Percentiles rank a stretch among this genome's conserved stretches.
phyloP scores from a whole-genome alignment of 2,113 vertebrate species.

The Bungarus multicinctus region DNA sequence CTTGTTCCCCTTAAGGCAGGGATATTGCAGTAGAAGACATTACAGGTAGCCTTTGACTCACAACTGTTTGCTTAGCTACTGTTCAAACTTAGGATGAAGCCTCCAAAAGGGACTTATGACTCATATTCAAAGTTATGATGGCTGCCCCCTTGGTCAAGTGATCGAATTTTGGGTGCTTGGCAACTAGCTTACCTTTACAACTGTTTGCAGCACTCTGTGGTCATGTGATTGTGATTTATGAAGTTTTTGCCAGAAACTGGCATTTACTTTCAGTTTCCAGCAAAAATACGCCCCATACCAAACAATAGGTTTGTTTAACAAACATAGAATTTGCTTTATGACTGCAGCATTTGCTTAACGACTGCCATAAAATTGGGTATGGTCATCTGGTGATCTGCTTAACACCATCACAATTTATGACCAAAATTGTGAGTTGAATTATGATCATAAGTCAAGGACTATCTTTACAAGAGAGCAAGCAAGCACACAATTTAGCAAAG shows the following conservation, averaged over 20 bases:
- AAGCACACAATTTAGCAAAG: background rate
- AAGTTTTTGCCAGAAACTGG: background rate
- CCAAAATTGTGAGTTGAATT: background rate
- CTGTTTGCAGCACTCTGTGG: background rate
- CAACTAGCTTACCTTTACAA: background rate
- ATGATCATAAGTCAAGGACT: background rate
- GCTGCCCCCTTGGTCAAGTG: too few species aligned
- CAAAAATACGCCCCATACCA: background rate
- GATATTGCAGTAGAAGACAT: background rate
- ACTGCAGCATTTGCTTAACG: too few species aligned
- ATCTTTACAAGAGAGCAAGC: background rate
- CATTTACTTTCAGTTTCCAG: background rate
- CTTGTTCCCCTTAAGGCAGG: background rate
- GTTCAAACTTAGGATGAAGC: too few species aligned
- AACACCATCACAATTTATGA: too few species aligned
- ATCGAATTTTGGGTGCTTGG: background rate
- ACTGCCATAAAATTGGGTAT: too few species aligned
- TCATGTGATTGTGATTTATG: background rate
- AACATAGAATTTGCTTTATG: too few species aligned
- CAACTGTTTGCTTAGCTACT: too few species aligned
- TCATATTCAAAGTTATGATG: too few species aligned
- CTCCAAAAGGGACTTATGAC: too few species aligned
- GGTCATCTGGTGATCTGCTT: too few species aligned
- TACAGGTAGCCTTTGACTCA: too few species aligned
- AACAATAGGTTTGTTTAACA: background rate